Evolutionary conservation across 2,888 invertebrate genomes (phyloP), one percentile per base, ranked within the genome.

Genomic region (Ormyrus thymus): DNA sequence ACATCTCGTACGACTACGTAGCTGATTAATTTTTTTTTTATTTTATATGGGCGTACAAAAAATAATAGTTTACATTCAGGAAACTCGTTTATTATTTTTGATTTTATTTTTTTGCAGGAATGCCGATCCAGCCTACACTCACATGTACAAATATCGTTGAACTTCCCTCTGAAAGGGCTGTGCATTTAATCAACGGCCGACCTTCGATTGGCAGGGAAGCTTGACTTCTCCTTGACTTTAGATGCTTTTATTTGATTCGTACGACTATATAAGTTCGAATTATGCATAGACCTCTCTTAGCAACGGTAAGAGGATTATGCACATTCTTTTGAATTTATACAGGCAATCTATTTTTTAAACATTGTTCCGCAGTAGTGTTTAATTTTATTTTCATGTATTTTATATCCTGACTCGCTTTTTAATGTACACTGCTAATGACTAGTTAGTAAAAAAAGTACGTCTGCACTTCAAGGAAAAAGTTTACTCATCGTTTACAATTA

Each of bases 121-220:
- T 56, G 64, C 8, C 6, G 53, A 56, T 55, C 46, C 56, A 56
- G 8, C 46, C 56, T 73, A 64, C 8, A 51, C n/a, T 73, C 46
- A 29, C 29, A 29, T 68, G 62, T 55, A 65, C 65, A n/a, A 56
- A n/a, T 43, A 64, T 62, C 46, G 55, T 69, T 64, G 59, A 66
- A 59, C 29, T 29, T 79, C 74, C 74, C 75, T 75, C 74, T 79
- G 70, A 64, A 64, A 65, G 65, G 70, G 79, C 75, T 79, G 75
- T 79, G 71, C 70, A 75, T 53, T 70, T 46, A 59, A 59, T 75
- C 65, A 65, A 79, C 58, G 59, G 59, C 59, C 55, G 46, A 65
- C 64, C 11, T 29, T 64, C 13, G 7, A 70, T 70, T 79, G 79
- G 79, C 79, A 79, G 79, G 69, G 58, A 48, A 15, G 15, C 10